These are phyloP conservation scores for Sanderia malayensis DNA, from an alignment of 30 jellyfish, hydroid and myxozoan species.

Conservation along the genomic window DNA sequence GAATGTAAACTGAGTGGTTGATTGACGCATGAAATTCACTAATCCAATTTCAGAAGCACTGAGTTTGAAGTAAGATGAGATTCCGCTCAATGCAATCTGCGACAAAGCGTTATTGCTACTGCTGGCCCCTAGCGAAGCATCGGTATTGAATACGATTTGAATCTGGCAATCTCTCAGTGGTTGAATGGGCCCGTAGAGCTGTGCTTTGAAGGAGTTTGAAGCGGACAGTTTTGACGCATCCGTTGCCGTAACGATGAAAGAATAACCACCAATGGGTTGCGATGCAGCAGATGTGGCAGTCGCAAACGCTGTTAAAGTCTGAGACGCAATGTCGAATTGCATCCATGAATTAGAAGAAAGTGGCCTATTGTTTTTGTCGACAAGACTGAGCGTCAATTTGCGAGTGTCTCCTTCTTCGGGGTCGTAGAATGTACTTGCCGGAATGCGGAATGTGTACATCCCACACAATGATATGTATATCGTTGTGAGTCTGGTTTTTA, in stretches of 20 bases:
- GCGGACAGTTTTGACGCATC: slow-evolving; percentile 71
- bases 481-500: slow-evolving; percentile 17
- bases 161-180: slow-evolving; percentile 61
- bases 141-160: slow-evolving; percentile 7
- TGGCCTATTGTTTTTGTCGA: slow-evolving; percentile 11
- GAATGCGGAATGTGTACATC: slow-evolving; percentile 41
- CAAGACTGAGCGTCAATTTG: slow-evolving; percentile 13
- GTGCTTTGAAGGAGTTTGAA: slow-evolving; percentile 38
- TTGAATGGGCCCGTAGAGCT: slow-evolving; percentile 49
- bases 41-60: slow-evolving; percentile 41
- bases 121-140: slow-evolving; percentile 15
- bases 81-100: neutral
- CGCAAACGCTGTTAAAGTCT: slow-evolving; percentile 50
- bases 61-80: slow-evolving; percentile 38
- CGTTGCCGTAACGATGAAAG: slow-evolving; percentile 56
- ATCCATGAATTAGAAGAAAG: slow-evolving; percentile 59
- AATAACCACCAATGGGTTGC: slow-evolving; percentile 32
- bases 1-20: slow-evolving; percentile 30
- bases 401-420: slow-evolving; percentile 76
- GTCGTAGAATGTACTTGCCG: slow-evolving; percentile 65
- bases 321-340: slow-evolving; percentile 55
- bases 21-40: slow-evolving; percentile 33
- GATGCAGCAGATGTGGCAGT: slow-evolving; percentile 29
- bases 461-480: slow-evolving; percentile 47
- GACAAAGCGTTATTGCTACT: slow-evolving; percentile 17